Percentiles rank a stretch among this genome's conserved stretches.
These are phyloP conservation scores for Caenorhabditis inopinata DNA, from an alignment of 1,140 invertebrate species.

Conservation along the genomic window DNA sequence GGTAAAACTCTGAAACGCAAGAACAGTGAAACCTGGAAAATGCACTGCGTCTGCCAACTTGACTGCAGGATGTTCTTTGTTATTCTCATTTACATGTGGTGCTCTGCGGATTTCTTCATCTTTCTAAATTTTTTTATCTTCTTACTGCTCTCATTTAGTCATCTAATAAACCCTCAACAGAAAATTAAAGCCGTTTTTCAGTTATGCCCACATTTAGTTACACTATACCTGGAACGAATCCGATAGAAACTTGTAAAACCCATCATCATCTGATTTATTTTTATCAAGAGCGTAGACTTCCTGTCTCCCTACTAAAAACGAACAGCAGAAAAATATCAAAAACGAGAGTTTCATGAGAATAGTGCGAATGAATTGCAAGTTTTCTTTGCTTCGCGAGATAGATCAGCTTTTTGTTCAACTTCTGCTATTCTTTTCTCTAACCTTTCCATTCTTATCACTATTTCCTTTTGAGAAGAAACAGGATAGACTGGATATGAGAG, in stretches of 20 bases:
- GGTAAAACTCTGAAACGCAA: not conserved
- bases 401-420: not conserved
- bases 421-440: not conserved
- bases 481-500: constrained; percentile 9
- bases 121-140: not conserved
- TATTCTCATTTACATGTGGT: not conserved
- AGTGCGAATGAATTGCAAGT: not conserved
- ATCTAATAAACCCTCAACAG: too few species aligned
- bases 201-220: too few species aligned
- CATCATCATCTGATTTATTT: not conserved
- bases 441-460: constrained; percentile 1
- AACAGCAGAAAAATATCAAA: not conserved
- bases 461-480: not conserved
- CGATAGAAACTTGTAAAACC: constrained; percentile 4
- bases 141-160: too few species aligned
- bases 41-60: not conserved
- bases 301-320: too few species aligned
- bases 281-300: not conserved
- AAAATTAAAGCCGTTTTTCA: too few species aligned
- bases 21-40: not conserved
- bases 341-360: not conserved
- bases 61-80: not conserved
- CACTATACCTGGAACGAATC: constrained; percentile 5
- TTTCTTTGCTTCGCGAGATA: too few species aligned
- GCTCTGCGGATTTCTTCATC: constrained; percentile 7